These are phyloP conservation scores for Sminthopsis crassicaudata DNA, from an alignment of 2,113 vertebrate species.

Conservation along the genomic window DNA sequence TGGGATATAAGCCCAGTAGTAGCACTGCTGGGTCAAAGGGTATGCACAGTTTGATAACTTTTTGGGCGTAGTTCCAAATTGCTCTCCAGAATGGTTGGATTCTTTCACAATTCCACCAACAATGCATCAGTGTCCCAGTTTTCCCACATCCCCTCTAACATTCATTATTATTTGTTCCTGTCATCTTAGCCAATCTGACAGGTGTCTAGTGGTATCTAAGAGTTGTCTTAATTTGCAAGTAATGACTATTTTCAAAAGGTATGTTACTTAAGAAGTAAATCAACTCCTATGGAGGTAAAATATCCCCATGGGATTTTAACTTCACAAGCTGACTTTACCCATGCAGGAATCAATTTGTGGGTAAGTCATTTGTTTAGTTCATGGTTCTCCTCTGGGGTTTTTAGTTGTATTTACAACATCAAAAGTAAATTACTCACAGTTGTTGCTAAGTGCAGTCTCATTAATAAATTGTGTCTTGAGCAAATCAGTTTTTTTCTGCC, in stretches of 20 bases:
- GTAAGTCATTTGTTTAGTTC: background rate
- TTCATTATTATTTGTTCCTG: too few relatives aligned
- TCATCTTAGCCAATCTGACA: too few relatives aligned
- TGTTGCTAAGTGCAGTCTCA: constrained; percentile 7
- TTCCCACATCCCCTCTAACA: too few relatives aligned
- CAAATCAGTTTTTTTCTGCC: constrained; percentile 17
- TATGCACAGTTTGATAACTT: too few relatives aligned
- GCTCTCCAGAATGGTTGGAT: too few relatives aligned
- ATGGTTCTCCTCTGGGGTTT: background rate
- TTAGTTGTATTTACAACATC: background rate
- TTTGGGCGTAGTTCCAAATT: too few relatives aligned
- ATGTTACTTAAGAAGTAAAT: constrained; percentile 30
- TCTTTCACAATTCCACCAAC: too few relatives aligned
- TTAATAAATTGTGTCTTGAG: constrained; percentile 14
- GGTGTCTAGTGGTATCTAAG: too few relatives aligned
- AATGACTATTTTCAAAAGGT: constrained; percentile 14
- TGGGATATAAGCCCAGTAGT: too few relatives aligned
- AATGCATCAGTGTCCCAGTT: too few relatives aligned
- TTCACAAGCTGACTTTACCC: background rate
- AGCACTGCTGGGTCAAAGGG: too few relatives aligned
- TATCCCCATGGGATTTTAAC: background rate
- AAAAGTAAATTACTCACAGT: constrained; percentile 32
- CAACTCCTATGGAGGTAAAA: background rate
- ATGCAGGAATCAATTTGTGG: background rate
- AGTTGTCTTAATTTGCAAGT: too few relatives aligned